Evolutionary conservation across 64 coral and sea anemone species (phyloP).

Genomic region (Hydrozoanthus tunicans): DNA sequence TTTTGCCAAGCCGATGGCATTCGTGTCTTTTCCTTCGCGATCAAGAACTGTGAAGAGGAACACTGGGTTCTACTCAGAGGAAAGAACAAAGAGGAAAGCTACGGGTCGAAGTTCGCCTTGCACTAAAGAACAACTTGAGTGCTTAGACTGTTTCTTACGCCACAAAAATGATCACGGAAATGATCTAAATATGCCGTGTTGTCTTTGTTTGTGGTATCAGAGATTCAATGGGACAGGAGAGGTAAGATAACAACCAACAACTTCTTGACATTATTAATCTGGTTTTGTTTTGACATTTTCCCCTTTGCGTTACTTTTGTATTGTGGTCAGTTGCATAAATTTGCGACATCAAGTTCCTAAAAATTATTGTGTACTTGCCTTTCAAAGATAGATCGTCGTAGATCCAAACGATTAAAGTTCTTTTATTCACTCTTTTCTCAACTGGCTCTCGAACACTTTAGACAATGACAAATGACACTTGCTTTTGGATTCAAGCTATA

Average conservation of each 20-base stretch:
- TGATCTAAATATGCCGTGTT: constrained; percentile 40
- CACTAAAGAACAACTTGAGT: background rate
- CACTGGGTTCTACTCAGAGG: constrained; percentile 25
- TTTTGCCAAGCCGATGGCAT: background rate
- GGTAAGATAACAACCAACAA: constrained; percentile 9
- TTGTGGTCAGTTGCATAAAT: background rate
- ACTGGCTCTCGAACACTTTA: background rate
- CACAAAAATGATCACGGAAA: constrained; percentile 26
- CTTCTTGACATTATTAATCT: background rate
- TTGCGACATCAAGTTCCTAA: background rate
- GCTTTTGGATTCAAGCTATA: too few relatives aligned
- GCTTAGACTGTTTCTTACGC: background rate
- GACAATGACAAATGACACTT: too few relatives aligned
- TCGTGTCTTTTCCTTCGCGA: constrained; percentile 7
- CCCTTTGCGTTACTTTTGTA: background rate
- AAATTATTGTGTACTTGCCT: background rate
- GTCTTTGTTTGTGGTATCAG: constrained; percentile 39
- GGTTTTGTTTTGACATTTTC: background rate
- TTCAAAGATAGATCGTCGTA: background rate
- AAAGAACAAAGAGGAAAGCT: background rate
- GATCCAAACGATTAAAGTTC: background rate
- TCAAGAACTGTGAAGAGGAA: background rate
- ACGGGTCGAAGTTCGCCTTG: constrained; percentile 1
- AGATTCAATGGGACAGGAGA: constrained; percentile 36
- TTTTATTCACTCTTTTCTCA: background rate